phyloP scores from a whole-genome alignment of 2,888 invertebrate species.

The Nephrotoma guestfalica region DNA sequence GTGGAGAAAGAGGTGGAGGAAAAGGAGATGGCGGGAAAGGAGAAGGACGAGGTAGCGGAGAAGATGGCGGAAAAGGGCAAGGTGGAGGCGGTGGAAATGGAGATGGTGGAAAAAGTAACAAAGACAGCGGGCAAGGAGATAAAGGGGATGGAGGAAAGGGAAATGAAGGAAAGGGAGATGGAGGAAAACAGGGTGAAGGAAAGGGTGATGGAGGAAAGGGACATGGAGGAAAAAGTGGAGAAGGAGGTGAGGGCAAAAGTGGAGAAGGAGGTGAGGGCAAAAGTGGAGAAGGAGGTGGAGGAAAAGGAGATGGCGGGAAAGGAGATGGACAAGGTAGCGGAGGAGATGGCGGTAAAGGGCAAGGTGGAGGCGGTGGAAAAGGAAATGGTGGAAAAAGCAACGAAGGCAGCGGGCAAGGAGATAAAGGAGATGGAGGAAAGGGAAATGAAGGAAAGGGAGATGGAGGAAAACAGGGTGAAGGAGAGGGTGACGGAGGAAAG shows the following conservation, averaged over 20 bases:
- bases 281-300: background rate
- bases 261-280: too few relatives aligned
- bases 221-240: background rate
- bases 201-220: constrained; percentile 12
- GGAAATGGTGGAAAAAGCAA: too few relatives aligned
- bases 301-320: background rate
- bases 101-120: too few relatives aligned
- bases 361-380: background rate
- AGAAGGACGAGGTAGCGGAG: too few relatives aligned
- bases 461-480: background rate
- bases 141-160: too few relatives aligned
- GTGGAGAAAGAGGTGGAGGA: background rate
- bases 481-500: constrained; percentile 12
- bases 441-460: background rate
- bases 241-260: background rate
- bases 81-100: too few relatives aligned
- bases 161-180: too few relatives aligned
- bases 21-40: background rate
- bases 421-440: too few relatives aligned
- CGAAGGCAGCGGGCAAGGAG: background rate
- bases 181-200: constrained; percentile 8
- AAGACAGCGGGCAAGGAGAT: too few relatives aligned
- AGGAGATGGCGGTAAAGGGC: background rate
- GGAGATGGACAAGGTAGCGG: background rate
- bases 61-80: too few relatives aligned